phyloP scores from a whole-genome alignment of 2,888 invertebrate genomes.

The Latrodectus hesperus region DNA sequence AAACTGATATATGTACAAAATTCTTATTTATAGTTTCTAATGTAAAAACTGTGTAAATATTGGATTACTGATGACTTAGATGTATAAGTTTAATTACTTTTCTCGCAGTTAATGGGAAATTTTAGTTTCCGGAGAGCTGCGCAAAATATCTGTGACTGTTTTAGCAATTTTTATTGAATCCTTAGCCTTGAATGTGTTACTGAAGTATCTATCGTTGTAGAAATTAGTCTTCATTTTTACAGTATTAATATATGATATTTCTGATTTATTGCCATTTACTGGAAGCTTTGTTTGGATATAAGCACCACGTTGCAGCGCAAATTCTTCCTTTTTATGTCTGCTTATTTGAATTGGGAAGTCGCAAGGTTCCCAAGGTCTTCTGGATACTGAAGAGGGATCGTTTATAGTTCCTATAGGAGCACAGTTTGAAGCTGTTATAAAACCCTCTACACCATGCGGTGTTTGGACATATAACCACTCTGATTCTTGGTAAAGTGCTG shows the following conservation, averaged over 20 bases:
- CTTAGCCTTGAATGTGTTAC: slow-evolving; percentile 61
- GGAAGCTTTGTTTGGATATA: slow-evolving; percentile 48
- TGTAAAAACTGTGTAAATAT: too few species aligned
- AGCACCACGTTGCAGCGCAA: slow-evolving; percentile 42
- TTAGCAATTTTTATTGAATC: slow-evolving; percentile 66
- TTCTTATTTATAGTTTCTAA: too few species aligned
- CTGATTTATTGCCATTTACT: slow-evolving; percentile 25
- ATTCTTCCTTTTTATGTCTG: slow-evolving; percentile 27
- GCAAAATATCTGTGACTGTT: slow-evolving; percentile 65
- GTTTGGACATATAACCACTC: slow-evolving; percentile 90
- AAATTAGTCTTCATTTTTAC: slow-evolving; percentile 65
- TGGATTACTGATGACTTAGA: slow-evolving; percentile 26
- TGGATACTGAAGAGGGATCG: slow-evolving; percentile 20
- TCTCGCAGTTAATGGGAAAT: slow-evolving; percentile 27
- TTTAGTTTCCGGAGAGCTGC: slow-evolving; percentile 63
- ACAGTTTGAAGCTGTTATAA: slow-evolving; percentile 85
- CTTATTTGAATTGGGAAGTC: slow-evolving; percentile 60
- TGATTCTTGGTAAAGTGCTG: slow-evolving; percentile 89
- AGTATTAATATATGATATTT: slow-evolving; percentile 29
- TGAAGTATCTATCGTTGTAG: slow-evolving; percentile 56
- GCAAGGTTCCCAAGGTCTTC: slow-evolving; percentile 63
- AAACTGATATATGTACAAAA: too few species aligned
- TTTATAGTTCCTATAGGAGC: slow-evolving; percentile 80
- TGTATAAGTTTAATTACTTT: neutral
- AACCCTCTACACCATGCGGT: slow-evolving; percentile 88